A percentile compares a stretch with the other conserved stretches of the same genome.
phyloP scores from a whole-genome alignment of 1,140 invertebrate species.

The Condylostylus longicornis region DNA sequence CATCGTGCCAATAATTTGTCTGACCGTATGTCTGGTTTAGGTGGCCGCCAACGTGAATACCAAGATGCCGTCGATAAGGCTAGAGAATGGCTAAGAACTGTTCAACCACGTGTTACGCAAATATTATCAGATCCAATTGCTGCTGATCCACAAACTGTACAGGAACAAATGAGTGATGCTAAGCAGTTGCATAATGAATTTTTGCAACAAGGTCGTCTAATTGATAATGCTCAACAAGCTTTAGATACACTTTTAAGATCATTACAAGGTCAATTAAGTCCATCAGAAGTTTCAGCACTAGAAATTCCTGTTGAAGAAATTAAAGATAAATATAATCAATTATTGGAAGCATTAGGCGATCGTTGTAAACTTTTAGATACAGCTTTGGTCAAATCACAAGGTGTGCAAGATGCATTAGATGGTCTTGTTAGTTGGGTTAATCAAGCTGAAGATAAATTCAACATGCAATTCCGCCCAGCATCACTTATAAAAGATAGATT shows the following conservation, averaged over 20 bases:
- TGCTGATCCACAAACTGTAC: conserved; percentile 71
- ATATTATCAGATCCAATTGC: conserved; percentile 66
- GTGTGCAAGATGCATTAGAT: conserved; percentile 84
- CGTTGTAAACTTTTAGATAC: conserved; percentile 76
- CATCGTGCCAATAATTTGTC: conserved; percentile 65
- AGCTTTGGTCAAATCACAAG: conserved; percentile 81
- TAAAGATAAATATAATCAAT: conserved; percentile 58
- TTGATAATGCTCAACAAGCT: conserved; percentile 56
- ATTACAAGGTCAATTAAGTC: conserved; percentile 63
- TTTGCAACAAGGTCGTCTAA: conserved; percentile 63
- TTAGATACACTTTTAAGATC: conserved; percentile 55
- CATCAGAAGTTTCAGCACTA: conserved; percentile 58
- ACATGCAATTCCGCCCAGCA: conserved; percentile 63
- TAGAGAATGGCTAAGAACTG: conserved; percentile 62
- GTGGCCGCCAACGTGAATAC: conserved; percentile 65
- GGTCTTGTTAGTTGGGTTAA: conserved; percentile 71
- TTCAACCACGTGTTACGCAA: conserved; percentile 59
- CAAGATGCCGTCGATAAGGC: conserved; percentile 71
- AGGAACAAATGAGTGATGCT: conserved; percentile 71
- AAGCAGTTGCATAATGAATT: conserved; percentile 78
- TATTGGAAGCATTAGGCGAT: conserved; percentile 52
- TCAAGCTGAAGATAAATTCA: conserved; percentile 66
- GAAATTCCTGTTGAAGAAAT: conserved; percentile 64
- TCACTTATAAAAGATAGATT: conserved; percentile 77
- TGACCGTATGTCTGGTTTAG: conserved; percentile 60